Evolutionary conservation across 2,113 vertebrate genomes (phyloP), one percentile per base, ranked within the genome.

Genomic region (Centrocercus urophasianus): DNA sequence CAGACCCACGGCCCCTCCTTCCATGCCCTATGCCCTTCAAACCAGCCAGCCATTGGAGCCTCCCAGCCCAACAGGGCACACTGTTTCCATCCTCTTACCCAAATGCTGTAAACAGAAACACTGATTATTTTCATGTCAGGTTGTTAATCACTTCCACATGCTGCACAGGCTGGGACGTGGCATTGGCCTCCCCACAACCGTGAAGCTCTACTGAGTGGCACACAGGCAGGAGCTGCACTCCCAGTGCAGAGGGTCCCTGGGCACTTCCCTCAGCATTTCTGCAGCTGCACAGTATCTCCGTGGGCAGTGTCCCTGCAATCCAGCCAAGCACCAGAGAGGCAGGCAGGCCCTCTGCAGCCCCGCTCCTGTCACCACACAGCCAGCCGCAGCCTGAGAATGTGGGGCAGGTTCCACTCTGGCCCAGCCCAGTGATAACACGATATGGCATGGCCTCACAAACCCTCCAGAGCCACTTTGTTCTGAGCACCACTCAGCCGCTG

Each of bases 41-140:
- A 73, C 88, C 83, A 56, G 76, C 76, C 2, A 3, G 28, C 52
- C 93, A 82, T 75, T 25, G 1, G 45, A 86, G 86, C 72, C 86
- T 92, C 80, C 67, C 54, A 71, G 61, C 86, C 82, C 10, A 1
- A 60, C 25, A 2, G 34, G 95, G 96, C 92, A 96, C 88, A 86
- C 83, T 72, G 92, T 69, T 95, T 95, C 61, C 20, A 18, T 77
- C 87, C 86, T 86, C 64, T 84, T 38, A 57, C 72, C 92, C 83
- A 86, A 95, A 84, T 20, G 34, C 76, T 90, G 90, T 87, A 95
- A 96, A 95, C 95, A 95, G 95, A 93, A 95, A 91, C 82, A 42
- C 52, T 59, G 89, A 80, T 80, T 83, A 69, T 87, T 95, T 95
- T 87, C 87, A 18, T 32, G 40, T 88, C 93, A 89, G 89, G 94